phyloP scores from a whole-genome alignment of 2,888 invertebrate genomes.

The Drosophila nr. medialis region DNA sequence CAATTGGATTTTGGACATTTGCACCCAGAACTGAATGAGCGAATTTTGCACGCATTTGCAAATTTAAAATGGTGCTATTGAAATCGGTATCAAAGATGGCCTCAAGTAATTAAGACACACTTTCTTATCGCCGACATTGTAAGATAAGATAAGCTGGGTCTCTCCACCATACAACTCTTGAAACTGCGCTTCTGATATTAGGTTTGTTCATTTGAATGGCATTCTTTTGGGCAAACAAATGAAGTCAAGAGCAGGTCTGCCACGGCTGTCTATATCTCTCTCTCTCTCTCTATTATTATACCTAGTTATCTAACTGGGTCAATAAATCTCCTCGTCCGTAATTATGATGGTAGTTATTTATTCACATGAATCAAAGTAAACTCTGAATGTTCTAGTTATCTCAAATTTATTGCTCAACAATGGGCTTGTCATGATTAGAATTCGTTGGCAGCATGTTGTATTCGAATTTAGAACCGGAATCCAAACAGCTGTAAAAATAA shows the following conservation, averaged over 20 bases:
- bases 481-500: slow-evolving; percentile 1
- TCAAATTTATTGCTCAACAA: slow-evolving; percentile 7
- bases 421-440: slow-evolving; percentile 3
- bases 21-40: not conserved
- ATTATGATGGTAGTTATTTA: slow-evolving; percentile 14
- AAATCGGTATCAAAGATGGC: slow-evolving; percentile 17
- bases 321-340: slow-evolving; percentile 9
- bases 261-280: not conserved
- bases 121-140: slow-evolving; percentile 25
- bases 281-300: not conserved
- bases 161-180: slow-evolving; percentile 3
- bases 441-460: not conserved
- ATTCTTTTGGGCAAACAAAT: slow-evolving; percentile 20
- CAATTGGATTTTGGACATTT: not conserved
- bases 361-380: slow-evolving; percentile 28
- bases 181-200: not conserved
- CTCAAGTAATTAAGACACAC: slow-evolving; percentile 12
- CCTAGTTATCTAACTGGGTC: slow-evolving; percentile 39
- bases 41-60: slow-evolving; percentile 10
- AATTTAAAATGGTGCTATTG: not conserved
- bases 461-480: not conserved
- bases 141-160: slow-evolving; percentile 19
- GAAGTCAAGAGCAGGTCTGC: not conserved
- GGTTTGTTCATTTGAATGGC: not conserved
- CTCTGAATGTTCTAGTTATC: not conserved